These are phyloP conservation scores for Harmothoe impar DNA, from an alignment of 2,888 invertebrate genomes.

Conservation along the genomic window DNA sequence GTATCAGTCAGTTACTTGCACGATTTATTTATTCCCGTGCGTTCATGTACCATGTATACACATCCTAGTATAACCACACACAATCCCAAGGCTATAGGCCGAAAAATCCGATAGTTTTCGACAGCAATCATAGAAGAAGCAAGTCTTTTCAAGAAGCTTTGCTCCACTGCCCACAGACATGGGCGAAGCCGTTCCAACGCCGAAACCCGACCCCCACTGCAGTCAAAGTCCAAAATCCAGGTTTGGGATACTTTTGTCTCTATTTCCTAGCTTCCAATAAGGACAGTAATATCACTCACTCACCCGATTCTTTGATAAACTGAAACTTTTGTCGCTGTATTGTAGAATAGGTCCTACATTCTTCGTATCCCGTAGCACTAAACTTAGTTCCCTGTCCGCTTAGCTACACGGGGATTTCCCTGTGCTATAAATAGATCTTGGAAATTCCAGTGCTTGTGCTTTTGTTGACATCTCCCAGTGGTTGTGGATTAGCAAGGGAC, in stretches of 20 bases:
- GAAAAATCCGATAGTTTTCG: no score
- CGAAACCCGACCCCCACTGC: background rate
- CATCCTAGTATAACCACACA: no score
- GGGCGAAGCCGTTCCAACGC: slow-evolving; percentile 4
- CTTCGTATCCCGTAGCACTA: slow-evolving; percentile 8
- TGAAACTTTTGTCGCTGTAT: background rate
- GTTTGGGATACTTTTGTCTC: background rate
- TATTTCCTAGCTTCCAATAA: no score
- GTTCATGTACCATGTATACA: no score
- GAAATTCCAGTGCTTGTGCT: slow-evolving; percentile 15
- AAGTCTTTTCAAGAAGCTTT: no score
- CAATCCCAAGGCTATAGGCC: no score
- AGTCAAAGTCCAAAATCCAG: background rate
- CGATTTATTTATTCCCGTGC: no score
- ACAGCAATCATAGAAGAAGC: no score
- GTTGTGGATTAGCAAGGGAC: no score
- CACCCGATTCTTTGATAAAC: background rate
- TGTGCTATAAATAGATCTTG: background rate
- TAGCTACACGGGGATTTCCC: slow-evolving; percentile 11
- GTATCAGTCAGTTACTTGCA: no score
- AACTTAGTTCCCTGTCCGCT: background rate
- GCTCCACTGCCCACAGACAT: background rate
- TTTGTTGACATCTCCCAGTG: background rate
- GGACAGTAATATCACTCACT: background rate
- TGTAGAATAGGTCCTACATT: background rate